Evolutionary conservation across 2,888 invertebrate genomes (phyloP).

Genomic region (Poecilus cupreus): DNA sequence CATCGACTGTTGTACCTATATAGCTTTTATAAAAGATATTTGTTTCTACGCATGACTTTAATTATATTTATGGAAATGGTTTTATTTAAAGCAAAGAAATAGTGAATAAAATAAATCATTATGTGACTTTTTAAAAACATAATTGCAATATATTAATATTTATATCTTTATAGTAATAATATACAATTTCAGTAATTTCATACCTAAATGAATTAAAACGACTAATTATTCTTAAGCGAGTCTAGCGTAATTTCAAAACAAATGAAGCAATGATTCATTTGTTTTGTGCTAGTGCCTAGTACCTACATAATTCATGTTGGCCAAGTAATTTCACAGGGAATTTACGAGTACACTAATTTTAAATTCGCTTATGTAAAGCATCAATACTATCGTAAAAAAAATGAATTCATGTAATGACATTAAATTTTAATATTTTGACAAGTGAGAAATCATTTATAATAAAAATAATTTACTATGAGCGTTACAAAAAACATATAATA

Average conservation of each 20-base stretch:
- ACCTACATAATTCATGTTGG: neutral
- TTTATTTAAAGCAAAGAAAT: too few relatives aligned
- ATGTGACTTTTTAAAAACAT: too few relatives aligned
- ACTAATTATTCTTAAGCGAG: too few relatives aligned
- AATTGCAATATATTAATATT: neutral
- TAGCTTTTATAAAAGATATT: too few relatives aligned
- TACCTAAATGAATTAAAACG: neutral
- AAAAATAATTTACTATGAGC: neutral
- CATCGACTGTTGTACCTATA: too few relatives aligned
- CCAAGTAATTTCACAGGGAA: too few relatives aligned
- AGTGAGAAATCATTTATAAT: slow-evolving; percentile 12
- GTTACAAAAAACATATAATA: neutral
- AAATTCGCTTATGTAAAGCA: neutral
- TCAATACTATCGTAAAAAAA: neutral
- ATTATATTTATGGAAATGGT: too few relatives aligned
- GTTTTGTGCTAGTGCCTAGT: too few relatives aligned
- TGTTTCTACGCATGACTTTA: too few relatives aligned
- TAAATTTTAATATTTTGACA: neutral
- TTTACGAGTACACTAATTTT: neutral
- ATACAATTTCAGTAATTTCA: neutral
- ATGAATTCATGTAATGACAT: neutral
- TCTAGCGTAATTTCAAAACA: too few relatives aligned
- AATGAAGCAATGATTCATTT: too few relatives aligned
- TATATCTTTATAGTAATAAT: neutral
- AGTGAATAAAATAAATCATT: too few relatives aligned